Percentiles rank a stretch among this genome's conserved stretches.
Conservation (phyloP, 2,888 invertebrate genomes). For the Caenorhabditis panamensis region DNA sequence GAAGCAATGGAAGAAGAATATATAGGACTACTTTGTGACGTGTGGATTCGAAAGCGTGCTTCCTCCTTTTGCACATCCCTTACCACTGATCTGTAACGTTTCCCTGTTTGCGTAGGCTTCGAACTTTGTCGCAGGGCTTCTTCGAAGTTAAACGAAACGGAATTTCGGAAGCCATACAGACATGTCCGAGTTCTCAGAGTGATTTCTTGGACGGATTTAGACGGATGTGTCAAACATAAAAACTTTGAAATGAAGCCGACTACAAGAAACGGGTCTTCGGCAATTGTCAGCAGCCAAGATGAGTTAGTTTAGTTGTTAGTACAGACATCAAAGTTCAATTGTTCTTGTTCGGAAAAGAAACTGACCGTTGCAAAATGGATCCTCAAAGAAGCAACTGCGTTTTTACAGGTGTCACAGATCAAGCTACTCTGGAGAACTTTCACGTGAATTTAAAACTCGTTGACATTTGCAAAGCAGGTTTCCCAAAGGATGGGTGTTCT, state of each 20-base stretch:
- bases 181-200: background rate
- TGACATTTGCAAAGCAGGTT: background rate
- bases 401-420: too few species aligned
- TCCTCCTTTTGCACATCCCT: background rate
- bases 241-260: background rate
- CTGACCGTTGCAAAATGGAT: too few species aligned
- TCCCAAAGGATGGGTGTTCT: conserved; percentile 48
- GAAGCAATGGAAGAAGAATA: too few species aligned
- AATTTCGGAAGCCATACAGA: conserved; percentile 5
- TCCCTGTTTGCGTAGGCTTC: background rate
- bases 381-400: too few species aligned
- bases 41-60: background rate
- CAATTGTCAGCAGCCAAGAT: background rate
- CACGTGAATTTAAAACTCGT: background rate
- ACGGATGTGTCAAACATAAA: background rate
- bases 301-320: background rate
- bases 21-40: background rate
- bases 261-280: background rate
- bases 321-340: background rate
- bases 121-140: background rate
- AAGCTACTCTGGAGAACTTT: too few species aligned
- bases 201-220: background rate
- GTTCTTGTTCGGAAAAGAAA: background rate
- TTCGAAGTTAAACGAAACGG: background rate
- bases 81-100: background rate